Conservation (phyloP, 2,113 vertebrate genomes). For the Mugil cephalus region DNA sequence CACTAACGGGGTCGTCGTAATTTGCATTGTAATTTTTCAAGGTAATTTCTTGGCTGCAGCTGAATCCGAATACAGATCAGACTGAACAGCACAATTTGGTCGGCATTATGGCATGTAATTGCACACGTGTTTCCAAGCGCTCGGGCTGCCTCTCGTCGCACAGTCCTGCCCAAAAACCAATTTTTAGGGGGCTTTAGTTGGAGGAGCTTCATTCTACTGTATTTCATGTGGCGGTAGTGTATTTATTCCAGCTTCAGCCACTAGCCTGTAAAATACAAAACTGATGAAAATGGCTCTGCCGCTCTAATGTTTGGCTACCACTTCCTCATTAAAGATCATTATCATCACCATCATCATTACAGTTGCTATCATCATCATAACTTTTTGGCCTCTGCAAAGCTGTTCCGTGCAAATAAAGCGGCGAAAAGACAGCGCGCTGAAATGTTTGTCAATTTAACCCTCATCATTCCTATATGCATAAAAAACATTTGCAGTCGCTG, state of each 20-base stretch:
- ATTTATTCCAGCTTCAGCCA: conserved; percentile 9
- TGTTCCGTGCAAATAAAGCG: conserved; percentile 41
- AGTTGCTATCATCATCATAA: conserved; percentile 18
- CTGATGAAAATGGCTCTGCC: neutral
- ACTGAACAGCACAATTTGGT: conserved; percentile 20
- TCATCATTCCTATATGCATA: conserved; percentile 41
- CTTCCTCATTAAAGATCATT: conserved; percentile 13
- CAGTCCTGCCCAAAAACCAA: neutral
- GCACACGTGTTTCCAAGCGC: conserved; percentile 5
- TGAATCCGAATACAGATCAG: conserved; percentile 12
- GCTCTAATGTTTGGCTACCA: conserved; percentile 4
- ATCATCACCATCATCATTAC: neutral
- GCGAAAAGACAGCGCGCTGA: conserved; percentile 16
- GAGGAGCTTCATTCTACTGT: neutral
- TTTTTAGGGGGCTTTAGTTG: neutral
- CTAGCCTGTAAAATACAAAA: neutral
- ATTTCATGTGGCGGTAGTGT: conserved; percentile 3
- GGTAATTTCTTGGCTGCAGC: conserved; percentile 18
- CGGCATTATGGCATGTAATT: conserved; percentile 28
- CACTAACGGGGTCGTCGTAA: conserved; percentile 2
- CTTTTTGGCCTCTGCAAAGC: conserved; percentile 16
- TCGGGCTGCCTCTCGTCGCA: conserved; percentile 12
- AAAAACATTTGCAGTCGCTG: conserved; percentile 41
- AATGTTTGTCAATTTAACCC: conserved; percentile 49
- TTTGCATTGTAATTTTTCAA: conserved; percentile 34